Percentiles rank a stretch among this genome's conserved stretches.
Conservation (phyloP, 2,888 invertebrate species). For the Opisthograptis luteolata region DNA sequence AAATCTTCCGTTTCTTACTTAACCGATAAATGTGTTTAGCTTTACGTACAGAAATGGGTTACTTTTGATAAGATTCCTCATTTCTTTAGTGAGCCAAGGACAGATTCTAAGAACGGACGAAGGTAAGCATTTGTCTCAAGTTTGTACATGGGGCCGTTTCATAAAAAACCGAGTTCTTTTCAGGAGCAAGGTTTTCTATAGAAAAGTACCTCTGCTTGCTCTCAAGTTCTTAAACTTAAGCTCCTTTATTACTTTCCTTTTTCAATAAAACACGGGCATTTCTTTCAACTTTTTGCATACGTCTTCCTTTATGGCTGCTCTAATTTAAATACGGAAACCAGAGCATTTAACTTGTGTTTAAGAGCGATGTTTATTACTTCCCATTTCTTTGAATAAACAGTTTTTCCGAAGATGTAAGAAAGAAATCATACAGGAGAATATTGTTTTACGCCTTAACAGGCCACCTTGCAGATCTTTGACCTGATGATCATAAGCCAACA, state of each 20-base stretch:
- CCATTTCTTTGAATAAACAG: too few species aligned
- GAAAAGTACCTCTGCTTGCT: slow-evolving; percentile 8
- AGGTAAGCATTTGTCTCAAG: slow-evolving; percentile 5
- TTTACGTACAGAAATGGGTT: too few species aligned
- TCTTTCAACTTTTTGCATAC: slow-evolving; percentile 4
- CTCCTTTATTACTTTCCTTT: slow-evolving; percentile 17
- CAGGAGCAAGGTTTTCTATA: slow-evolving; percentile 3
- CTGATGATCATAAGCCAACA: too few species aligned
- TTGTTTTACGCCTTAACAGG: too few species aligned
- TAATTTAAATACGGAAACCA: neutral
- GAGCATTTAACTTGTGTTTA: too few species aligned
- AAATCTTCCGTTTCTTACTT: too few species aligned
- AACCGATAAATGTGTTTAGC: too few species aligned
- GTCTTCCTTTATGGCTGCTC: neutral
- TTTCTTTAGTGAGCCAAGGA: neutral
- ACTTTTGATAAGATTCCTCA: too few species aligned
- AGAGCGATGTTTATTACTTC: too few species aligned
- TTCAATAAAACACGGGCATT: slow-evolving; percentile 10
- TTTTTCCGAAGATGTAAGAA: too few species aligned
- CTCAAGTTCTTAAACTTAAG: slow-evolving; percentile 6
- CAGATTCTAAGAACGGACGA: neutral
- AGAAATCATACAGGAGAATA: too few species aligned
- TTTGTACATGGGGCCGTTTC: neutral
- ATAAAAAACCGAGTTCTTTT: slow-evolving; percentile 8
- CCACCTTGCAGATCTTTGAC: too few species aligned